Percentiles rank a stretch among this genome's conserved stretches.
Evolutionary conservation across 2,797 vertebrate species (phyloP).

Genomic region (Chiloscyllium punctatum): DNA sequence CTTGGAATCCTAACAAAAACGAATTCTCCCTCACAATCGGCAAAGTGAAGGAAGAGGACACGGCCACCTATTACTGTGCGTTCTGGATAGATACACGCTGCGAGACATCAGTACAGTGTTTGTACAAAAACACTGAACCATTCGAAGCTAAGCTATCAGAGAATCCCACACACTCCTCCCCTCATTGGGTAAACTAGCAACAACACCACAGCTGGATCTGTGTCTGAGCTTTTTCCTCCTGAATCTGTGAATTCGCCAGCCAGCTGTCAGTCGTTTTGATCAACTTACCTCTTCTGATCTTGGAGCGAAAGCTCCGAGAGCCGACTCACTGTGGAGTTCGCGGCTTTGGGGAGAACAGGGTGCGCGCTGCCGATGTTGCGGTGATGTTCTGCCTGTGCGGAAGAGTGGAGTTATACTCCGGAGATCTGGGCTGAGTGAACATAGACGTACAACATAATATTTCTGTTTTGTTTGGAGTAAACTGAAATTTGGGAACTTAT

Average conservation of each 20-base stretch:
- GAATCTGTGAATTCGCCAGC: neutral
- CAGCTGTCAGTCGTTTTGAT: neutral
- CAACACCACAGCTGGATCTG: neutral
- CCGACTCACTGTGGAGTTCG: no score
- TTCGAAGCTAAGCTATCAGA: neutral
- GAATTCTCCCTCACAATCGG: constrained; percentile 43
- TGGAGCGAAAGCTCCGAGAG: no score
- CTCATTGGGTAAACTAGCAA: neutral
- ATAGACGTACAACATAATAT: no score
- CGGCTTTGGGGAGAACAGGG: neutral
- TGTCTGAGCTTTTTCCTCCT: neutral
- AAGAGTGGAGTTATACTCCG: no score
- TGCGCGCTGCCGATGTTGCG: neutral
- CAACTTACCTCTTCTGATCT: neutral
- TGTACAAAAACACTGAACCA: constrained; percentile 42
- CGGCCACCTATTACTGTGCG: constrained; percentile 49
- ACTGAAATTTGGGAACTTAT: no score
- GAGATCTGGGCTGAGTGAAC: no score
- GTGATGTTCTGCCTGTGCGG: neutral
- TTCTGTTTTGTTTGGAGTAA: no score
- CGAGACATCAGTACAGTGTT: neutral
- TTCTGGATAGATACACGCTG: constrained; percentile 39
- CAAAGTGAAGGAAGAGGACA: neutral
- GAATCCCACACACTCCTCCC: neutral
- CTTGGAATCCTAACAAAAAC: neutral